These are phyloP conservation scores for Papilio aristodemus DNA, from an alignment of 1,140 invertebrate genomes.

Conservation along the genomic window DNA sequence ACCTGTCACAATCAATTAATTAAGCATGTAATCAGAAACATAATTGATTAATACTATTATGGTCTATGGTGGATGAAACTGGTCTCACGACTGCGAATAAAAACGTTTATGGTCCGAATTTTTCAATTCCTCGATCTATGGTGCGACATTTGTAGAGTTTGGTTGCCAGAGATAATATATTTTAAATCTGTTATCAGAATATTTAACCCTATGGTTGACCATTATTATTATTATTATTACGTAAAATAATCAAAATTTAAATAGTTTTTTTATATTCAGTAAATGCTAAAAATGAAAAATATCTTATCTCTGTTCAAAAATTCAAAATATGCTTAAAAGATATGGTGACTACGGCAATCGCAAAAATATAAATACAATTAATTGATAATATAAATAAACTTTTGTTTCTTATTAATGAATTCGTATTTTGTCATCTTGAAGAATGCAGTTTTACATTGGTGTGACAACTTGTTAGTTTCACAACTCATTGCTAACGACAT, in stretches of 20 bases:
- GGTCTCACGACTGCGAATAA: not conserved
- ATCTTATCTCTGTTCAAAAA: no score
- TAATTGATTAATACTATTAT: conserved; percentile 1
- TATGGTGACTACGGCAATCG: no score
- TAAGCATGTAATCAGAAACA: not conserved
- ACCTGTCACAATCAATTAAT: conserved; percentile 16
- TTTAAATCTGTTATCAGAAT: no score
- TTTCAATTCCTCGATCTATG: no score
- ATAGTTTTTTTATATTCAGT: no score
- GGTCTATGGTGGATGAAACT: conserved; percentile 10
- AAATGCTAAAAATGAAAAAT: no score
- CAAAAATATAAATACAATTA: not conserved
- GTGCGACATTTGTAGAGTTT: no score
- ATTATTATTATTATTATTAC: no score
- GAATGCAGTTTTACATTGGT: conserved; percentile 17
- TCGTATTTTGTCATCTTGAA: not conserved
- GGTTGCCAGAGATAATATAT: no score
- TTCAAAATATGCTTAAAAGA: no score
- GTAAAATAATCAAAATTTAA: no score
- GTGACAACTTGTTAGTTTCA: conserved; percentile 4
- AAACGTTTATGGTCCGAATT: not conserved
- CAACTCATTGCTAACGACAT: conserved; percentile 20
- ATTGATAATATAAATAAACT: not conserved
- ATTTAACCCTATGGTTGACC: no score
- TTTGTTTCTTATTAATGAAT: not conserved